Conservation (phyloP, 2,888 invertebrate species). For the Aporophyla lueneburgensis region DNA sequence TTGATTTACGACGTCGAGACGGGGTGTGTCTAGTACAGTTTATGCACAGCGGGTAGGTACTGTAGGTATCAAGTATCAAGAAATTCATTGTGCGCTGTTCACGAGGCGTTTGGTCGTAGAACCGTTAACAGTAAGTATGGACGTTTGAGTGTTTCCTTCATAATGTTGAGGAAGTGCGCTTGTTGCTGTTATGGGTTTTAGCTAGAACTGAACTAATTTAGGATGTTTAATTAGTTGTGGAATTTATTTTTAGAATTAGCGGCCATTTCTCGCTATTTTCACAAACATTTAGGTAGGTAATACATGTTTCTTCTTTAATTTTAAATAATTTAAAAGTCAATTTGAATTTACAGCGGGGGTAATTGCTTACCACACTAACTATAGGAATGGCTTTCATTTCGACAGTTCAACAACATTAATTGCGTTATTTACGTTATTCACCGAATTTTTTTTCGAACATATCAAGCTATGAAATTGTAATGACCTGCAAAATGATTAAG, state of each 20-base stretch:
- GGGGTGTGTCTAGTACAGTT: slow-evolving; percentile 33
- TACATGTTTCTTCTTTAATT: not conserved
- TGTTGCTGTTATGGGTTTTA: slow-evolving; percentile 50
- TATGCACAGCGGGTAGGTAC: slow-evolving; percentile 7
- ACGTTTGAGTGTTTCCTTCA: slow-evolving; percentile 67
- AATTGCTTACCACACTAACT: too few species aligned
- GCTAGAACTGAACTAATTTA: slow-evolving; percentile 43
- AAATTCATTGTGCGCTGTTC: slow-evolving; percentile 60
- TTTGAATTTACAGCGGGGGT: too few species aligned
- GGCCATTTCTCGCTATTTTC: not conserved
- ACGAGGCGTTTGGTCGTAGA: slow-evolving; percentile 67
- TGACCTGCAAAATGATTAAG: too few species aligned
- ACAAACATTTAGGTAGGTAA: not conserved
- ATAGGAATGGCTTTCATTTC: too few species aligned
- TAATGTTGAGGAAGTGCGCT: slow-evolving; percentile 66
- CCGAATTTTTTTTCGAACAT: too few species aligned
- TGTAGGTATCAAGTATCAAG: slow-evolving; percentile 35
- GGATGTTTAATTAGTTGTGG: slow-evolving; percentile 13
- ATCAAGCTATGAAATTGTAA: too few species aligned
- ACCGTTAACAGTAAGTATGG: slow-evolving; percentile 60
- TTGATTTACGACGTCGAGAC: slow-evolving; percentile 51
- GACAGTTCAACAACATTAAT: too few species aligned
- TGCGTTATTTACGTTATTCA: too few species aligned
- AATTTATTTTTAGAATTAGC: slow-evolving; percentile 21
- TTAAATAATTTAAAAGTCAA: not conserved